A percentile compares a stretch with the other conserved stretches of the same genome.
phyloP scores from a whole-genome alignment of 2,888 invertebrate species.

The Leptopilina drosophilae region DNA sequence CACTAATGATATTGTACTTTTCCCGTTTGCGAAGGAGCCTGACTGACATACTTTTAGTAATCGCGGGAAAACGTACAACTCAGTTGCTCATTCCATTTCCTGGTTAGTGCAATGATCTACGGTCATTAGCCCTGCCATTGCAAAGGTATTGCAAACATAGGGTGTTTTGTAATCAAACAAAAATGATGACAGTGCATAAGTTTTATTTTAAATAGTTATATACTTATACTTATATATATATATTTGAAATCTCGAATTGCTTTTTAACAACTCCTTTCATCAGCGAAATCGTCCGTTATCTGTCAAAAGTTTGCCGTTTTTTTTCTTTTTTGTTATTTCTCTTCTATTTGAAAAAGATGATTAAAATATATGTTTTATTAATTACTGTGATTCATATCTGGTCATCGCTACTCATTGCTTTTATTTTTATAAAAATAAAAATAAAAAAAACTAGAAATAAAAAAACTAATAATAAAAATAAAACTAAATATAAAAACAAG shows the following conservation, averaged over 20 bases:
- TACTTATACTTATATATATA: not conserved
- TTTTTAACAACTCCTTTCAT: too few species aligned
- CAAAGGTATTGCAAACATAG: constrained; percentile 43
- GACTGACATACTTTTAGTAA: constrained; percentile 66
- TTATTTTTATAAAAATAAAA: too few species aligned
- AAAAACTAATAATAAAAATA: too few species aligned
- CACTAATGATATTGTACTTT: constrained; percentile 57
- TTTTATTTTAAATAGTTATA: not conserved
- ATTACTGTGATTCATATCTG: too few species aligned
- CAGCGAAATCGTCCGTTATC: too few species aligned
- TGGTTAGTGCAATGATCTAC: constrained; percentile 72
- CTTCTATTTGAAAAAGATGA: too few species aligned
- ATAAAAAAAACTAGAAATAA: too few species aligned
- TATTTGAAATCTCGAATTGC: not conserved
- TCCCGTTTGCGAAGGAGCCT: constrained; percentile 57
- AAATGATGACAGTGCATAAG: constrained; percentile 9
- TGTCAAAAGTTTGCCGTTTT: too few species aligned
- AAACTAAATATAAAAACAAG: too few species aligned
- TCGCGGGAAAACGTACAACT: constrained; percentile 73
- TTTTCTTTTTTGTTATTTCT: too few species aligned
- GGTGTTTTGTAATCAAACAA: constrained; percentile 15
- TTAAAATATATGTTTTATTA: too few species aligned
- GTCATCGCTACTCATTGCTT: too few species aligned
- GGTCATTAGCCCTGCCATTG: constrained; percentile 66
- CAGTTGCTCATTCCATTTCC: constrained; percentile 70